A percentile compares a stretch with the other conserved stretches of the same genome.
Evolutionary conservation across 2,113 vertebrate genomes (phyloP).

Genomic region (Uropsilus gracilis): DNA sequence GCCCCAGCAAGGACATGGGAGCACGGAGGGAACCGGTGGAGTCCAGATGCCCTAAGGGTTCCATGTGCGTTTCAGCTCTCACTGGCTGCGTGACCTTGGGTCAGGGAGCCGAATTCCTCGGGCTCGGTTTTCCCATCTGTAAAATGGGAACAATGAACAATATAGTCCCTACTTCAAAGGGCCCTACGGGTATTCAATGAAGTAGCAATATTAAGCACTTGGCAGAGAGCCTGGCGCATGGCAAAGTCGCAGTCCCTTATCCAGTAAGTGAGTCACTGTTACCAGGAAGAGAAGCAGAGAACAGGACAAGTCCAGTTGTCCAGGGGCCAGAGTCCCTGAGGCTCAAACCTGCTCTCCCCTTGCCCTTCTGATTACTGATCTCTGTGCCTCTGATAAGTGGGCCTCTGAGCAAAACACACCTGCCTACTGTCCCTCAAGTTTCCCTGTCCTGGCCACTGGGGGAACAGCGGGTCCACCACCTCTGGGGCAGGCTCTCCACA

Average conservation of each 20-base stretch:
- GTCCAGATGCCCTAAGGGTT: not conserved
- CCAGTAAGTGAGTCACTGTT: not conserved
- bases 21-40: not conserved
- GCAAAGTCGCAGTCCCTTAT: accelerated
- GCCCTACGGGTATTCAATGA: accelerated
- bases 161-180: not conserved
- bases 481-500: not conserved
- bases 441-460: not conserved
- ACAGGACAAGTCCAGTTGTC: not conserved
- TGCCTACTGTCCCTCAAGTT: not conserved
- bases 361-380: not conserved
- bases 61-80: not conserved
- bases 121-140: not conserved
- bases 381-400: too few relatives aligned
- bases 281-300: not conserved
- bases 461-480: not conserved
- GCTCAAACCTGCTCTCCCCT: not conserved
- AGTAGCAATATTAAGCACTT: not conserved
- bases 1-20: not conserved
- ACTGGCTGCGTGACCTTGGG: not conserved
- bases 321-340: not conserved
- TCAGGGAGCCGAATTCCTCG: not conserved
- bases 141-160: not conserved
- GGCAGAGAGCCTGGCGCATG: not conserved
- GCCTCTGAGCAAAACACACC: too few relatives aligned